These are phyloP conservation scores for Ianthella basta DNA, from an alignment of 37 sponge, comb jelly and placozoan genomes.

Conservation along the genomic window DNA sequence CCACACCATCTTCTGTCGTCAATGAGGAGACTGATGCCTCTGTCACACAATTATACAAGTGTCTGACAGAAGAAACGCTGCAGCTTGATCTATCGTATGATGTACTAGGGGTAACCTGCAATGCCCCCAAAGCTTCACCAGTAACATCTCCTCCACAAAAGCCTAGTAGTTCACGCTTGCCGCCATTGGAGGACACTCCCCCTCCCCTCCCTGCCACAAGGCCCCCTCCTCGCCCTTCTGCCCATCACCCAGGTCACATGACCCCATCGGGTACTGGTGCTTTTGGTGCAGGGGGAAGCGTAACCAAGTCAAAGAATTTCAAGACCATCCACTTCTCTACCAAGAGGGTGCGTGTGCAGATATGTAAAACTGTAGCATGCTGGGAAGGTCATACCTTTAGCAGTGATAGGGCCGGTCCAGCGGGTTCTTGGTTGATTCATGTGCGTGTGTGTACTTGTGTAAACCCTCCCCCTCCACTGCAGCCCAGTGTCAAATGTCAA, in stretches of 20 bases:
- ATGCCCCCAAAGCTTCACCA: neutral
- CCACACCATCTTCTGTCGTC: neutral
- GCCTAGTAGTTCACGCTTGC: neutral
- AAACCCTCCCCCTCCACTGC: too few relatives aligned
- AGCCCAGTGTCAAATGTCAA: too few relatives aligned
- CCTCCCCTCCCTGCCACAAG: neutral
- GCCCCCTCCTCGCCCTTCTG: neutral
- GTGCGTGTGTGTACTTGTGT: too few relatives aligned
- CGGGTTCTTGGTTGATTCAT: too few relatives aligned
- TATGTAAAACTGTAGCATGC: too few relatives aligned
- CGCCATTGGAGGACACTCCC: neutral
- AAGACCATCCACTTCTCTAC: neutral
- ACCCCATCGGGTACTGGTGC: neutral
- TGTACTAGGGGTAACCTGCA: neutral
- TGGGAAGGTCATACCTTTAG: too few relatives aligned
- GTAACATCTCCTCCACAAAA: neutral
- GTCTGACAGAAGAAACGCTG: too few relatives aligned
- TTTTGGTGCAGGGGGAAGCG: neutral
- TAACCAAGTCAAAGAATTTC: neutral
- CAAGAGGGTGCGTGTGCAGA: neutral
- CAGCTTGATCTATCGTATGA: too few relatives aligned
- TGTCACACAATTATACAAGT: too few relatives aligned
- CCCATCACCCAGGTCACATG: neutral
- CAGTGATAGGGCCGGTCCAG: too few relatives aligned
- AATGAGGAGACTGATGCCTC: slow-evolving; percentile 14